A percentile compares a stretch with the other conserved stretches of the same genome.
phyloP scores from a whole-genome alignment of 2,888 invertebrate genomes.

The Ophion slaviceki region DNA sequence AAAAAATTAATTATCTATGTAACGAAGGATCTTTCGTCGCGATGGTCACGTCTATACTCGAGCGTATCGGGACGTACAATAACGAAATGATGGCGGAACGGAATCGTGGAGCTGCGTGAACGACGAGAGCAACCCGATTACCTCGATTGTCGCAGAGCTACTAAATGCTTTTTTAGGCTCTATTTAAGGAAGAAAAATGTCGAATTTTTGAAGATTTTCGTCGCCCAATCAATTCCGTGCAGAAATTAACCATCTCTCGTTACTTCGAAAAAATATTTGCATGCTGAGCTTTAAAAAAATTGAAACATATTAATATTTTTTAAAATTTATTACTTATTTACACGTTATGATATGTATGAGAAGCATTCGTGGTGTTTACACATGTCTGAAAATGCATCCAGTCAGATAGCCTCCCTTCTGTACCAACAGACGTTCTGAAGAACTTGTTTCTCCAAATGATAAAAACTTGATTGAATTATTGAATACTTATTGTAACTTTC shows the following conservation, averaged over 20 bases:
- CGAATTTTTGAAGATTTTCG: slow-evolving; percentile 50
- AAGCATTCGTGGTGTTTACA: background rate
- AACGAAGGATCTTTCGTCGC: background rate
- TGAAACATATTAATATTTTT: background rate
- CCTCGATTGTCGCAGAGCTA: slow-evolving; percentile 59
- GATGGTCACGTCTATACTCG: slow-evolving; percentile 25
- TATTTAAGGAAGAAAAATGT: slow-evolving; percentile 9
- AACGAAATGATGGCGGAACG: slow-evolving; percentile 3
- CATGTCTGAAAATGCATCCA: background rate
- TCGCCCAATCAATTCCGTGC: background rate
- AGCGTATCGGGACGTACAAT: slow-evolving; percentile 36
- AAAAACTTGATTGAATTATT: background rate
- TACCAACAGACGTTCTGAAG: no score
- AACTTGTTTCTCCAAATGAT: no score
- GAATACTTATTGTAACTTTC: no score
- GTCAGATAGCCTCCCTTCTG: background rate
- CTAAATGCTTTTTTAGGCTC: slow-evolving; percentile 36
- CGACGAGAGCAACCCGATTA: slow-evolving; percentile 61
- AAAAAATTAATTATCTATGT: slow-evolving; percentile 1
- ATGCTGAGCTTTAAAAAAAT: background rate
- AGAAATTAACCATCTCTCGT: slow-evolving; percentile 1
- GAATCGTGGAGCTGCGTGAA: slow-evolving; percentile 31
- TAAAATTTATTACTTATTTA: background rate
- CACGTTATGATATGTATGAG: background rate
- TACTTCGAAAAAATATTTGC: background rate